Evolutionary conservation across 2,797 vertebrate species (phyloP).

Genomic region (Merluccius polli): DNA sequence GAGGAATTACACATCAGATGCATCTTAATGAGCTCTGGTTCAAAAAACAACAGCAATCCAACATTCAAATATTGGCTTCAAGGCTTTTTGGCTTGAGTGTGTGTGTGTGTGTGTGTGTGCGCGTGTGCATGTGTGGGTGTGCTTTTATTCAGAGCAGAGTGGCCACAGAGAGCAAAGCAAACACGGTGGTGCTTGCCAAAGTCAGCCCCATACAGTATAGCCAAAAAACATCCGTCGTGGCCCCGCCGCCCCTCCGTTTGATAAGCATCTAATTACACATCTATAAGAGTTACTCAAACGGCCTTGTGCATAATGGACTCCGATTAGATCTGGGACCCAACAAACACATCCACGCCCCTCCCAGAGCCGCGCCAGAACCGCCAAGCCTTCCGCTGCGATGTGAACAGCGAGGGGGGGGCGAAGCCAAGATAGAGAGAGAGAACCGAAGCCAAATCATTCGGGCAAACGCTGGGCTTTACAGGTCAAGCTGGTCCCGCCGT

Average conservation of each 20-base stretch:
- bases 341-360: not conserved
- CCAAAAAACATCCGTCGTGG: not conserved
- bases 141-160: not conserved
- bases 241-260: not conserved
- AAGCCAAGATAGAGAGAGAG: not conserved
- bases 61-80: not conserved
- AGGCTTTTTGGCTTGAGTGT: not conserved
- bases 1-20: not conserved
- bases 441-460: not conserved
- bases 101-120: not conserved
- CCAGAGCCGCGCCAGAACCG: not conserved
- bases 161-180: not conserved
- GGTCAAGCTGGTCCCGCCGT: not conserved
- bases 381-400: not conserved
- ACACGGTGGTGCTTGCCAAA: not conserved
- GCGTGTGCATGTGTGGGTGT: not conserved
- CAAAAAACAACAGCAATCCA: not conserved
- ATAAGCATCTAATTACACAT: not conserved
- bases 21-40: not conserved
- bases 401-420: not conserved
- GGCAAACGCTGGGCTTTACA: not conserved
- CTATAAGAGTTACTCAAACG: not conserved
- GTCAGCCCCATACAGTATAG: not conserved
- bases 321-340: conserved; percentile 5
- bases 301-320: not conserved